Evolutionary conservation across 2,797 vertebrate species (phyloP).

Genomic region (Lepilemur ruficaudatus): DNA sequence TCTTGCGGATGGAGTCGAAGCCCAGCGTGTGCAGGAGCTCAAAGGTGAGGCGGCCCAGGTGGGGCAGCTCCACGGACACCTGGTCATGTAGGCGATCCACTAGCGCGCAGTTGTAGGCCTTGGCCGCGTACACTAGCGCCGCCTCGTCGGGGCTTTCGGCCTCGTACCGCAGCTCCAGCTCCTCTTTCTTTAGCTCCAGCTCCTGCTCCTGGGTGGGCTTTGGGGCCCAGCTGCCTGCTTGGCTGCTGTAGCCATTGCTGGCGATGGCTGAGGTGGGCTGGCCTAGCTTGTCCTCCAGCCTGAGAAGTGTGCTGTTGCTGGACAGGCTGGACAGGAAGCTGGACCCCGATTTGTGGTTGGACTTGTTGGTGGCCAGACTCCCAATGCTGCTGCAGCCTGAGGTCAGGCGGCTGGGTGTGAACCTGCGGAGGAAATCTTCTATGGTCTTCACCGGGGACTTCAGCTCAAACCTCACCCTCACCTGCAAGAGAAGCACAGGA

Average conservation of each 20-base stretch:
- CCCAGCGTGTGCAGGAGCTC: constrained; percentile 96
- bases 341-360: constrained; percentile 86
- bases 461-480: constrained; percentile 91
- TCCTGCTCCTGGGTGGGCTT: constrained; percentile 55
- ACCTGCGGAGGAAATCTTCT: constrained; percentile 96
- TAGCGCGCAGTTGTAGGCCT: constrained; percentile 94
- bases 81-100: constrained; percentile 94
- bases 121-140: constrained; percentile 95
- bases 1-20: constrained; percentile 95
- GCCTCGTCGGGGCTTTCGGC: constrained; percentile 97
- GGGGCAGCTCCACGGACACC: constrained; percentile 95
- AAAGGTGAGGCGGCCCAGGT: constrained; percentile 94
- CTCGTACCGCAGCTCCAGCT: constrained; percentile 92
- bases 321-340: constrained; percentile 88
- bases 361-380: constrained; percentile 89
- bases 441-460: constrained; percentile 98
- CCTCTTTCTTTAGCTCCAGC: constrained; percentile 74
- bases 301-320: constrained; percentile 88
- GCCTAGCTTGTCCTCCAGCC: constrained; percentile 89
- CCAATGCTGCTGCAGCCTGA: constrained; percentile 93
- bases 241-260: constrained; percentile 83
- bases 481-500: constrained; percentile 80
- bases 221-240: constrained; percentile 65
- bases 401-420: constrained; percentile 95
- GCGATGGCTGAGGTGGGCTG: constrained; percentile 50